phyloP scores from a whole-genome alignment of 2,113 vertebrate species.

The Anthoscopus minutus region DNA sequence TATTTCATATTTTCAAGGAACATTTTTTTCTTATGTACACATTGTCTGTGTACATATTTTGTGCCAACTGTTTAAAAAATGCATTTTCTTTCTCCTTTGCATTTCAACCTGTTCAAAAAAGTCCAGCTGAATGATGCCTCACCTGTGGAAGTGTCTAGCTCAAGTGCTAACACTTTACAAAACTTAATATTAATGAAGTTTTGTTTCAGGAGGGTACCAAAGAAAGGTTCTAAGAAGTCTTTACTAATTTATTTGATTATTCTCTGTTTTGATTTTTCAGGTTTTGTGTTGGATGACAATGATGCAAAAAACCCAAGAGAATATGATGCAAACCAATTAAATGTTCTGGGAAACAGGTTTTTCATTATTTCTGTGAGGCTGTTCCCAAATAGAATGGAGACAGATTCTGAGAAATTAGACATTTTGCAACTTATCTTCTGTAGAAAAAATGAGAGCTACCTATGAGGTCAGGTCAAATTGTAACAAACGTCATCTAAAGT shows the following conservation, averaged over 20 bases:
- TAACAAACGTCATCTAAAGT: background rate
- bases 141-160: background rate
- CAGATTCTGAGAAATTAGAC: background rate
- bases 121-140: background rate
- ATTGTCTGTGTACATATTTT: background rate
- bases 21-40: background rate
- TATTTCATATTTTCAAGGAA: background rate
- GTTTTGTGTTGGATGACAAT: background rate
- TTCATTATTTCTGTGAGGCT: background rate
- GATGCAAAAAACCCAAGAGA: background rate
- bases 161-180: background rate
- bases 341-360: background rate
- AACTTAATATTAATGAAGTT: background rate
- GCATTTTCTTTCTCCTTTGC: background rate
- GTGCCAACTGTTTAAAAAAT: background rate
- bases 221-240: background rate
- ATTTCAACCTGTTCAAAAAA: background rate
- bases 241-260: background rate
- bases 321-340: background rate
- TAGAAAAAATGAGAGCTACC: background rate
- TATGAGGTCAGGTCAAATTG: background rate
- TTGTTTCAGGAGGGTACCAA: background rate
- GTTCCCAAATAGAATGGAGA: background rate
- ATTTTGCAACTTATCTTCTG: background rate
- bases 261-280: background rate